Base-by-base conservation (phyloP, 2,113 vertebrate genomes). In the Phodopus roborovskii region DNA sequence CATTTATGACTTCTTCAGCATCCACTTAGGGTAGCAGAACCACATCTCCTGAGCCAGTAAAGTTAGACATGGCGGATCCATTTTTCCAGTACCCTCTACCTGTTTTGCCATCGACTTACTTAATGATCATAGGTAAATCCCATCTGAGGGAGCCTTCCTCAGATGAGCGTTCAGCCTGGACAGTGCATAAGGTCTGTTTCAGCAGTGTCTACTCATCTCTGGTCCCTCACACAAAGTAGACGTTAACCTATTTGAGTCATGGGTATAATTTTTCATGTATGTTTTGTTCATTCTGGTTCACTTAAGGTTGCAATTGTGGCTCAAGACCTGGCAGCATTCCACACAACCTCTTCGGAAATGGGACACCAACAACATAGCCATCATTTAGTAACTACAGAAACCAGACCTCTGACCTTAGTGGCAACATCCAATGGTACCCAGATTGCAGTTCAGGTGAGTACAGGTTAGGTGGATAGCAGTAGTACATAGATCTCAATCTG, bases 371-470 rank as follows among this genome's bases (percentile, higher is more conserved):
- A 98, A 58, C 99, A 99, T 12, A 99, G 99, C 64, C 99, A 99
- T 97, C 98, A 99, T 45, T 95, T 99, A 97, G 98, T 99, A 90
- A 98, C 99, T 84, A 98, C 99, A 95, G 99, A 99, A 97, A 96
- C 99, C 48, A 99, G 99, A 95, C 99, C 99, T 48, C 99, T 99
- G 95, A 99, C 99, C 0, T 98, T 99, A 97, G 97, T 99, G 98
- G 99, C 99, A 96, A 99, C 99, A 28, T 99, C 99, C 97, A 99
- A 99, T 36, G 99, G 99, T 97, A 99, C 99, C 93, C 99, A 99
- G 98, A 99, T 99, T 92, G 99, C 99, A 96, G 99, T 99, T 75
- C 99, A 99, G 99, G 99, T 99, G 97, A 93, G 98, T 98, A 26
- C 75, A 42, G 30, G 28, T 17, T 60, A 39, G 1, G 20, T 58